phyloP scores from a whole-genome alignment of 2,113 vertebrate species.

The Oostethus manadensis region DNA sequence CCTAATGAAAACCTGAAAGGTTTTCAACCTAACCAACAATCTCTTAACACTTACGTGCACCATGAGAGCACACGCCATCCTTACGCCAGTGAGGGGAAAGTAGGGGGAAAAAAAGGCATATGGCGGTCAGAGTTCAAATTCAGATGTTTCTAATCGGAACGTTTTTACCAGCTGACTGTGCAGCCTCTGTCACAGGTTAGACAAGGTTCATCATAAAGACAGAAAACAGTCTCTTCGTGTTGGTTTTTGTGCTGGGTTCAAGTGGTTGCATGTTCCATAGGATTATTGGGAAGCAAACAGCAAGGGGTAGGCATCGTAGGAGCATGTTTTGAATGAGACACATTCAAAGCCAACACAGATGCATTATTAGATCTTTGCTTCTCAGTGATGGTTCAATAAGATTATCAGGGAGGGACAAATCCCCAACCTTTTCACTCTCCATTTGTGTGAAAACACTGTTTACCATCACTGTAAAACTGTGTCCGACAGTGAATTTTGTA shows the following conservation, averaged over 20 bases:
- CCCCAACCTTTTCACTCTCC: not conserved
- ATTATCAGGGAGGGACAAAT: conserved; percentile 16
- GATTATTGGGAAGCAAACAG: conserved; percentile 31
- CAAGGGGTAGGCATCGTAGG: not conserved
- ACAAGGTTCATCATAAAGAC: conserved; percentile 5
- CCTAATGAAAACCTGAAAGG: not conserved
- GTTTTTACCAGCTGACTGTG: conserved; percentile 3
- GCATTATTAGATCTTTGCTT: conserved; percentile 29
- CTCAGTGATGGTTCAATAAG: conserved; percentile 20
- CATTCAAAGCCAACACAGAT: conserved; percentile 3
- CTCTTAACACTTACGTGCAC: conserved; percentile 1
- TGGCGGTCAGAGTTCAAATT: not conserved
- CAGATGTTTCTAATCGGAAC: conserved; percentile 6
- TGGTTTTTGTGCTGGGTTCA: not conserved
- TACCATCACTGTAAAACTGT: not conserved
- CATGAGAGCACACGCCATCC: not conserved
- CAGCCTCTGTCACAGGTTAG: conserved; percentile 1
- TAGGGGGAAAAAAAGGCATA: no score
- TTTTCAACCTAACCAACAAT: not conserved
- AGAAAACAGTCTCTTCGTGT: not conserved
- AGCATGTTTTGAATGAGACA: conserved; percentile 11
- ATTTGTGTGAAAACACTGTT: not conserved
- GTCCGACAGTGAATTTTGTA: no score
- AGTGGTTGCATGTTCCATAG: not conserved
- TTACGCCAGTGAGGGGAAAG: not conserved